Evolutionary conservation across 1,140 invertebrate genomes (phyloP), one percentile per base, ranked within the genome.

Genomic region (Drosophila sp.): DNA sequence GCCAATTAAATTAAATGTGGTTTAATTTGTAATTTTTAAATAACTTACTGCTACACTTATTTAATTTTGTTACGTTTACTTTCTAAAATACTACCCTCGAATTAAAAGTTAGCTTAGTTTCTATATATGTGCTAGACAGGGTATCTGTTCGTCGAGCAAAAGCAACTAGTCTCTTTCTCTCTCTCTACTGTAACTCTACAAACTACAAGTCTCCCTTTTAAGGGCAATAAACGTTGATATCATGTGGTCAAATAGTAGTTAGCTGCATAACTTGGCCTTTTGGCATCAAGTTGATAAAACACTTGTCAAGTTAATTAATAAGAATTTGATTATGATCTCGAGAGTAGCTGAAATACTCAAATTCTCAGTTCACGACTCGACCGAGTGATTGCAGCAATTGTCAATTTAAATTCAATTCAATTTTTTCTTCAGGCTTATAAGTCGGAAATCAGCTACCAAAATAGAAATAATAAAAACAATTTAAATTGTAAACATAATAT

Each of bases 351-450:
- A 50, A n/a, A 9, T 11, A 61, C 18, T 34, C 41, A 32, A 25
- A 14, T 32, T 38, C 50, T 53, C 9, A 53, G 16, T 50, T 29
- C 46, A 51, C 59, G 36, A 16, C 1, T 7, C 18, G 0, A 32
- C 18, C 59, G 48, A 50, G 32, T 61, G 58, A 61, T 38, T 61
- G 7, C 14, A 34, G 14, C 5, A 5, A 46, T 34, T 45, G 13
- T n/a, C 18, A 51, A 62, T 62, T 34, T 45, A 59, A 57, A 57
- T 62, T 40, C 34, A 57, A 57, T 62, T 40, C 34, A 48, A 32
- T 11, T 45, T 25, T 14, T 45, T 57, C 14, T 4, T 8, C 40
- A 29, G 5, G 5, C 43, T 58, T 45, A 29, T 32, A 27, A 50
- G 50, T 27, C n/a, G 7, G 16, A 36, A 53, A 53, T 53, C 32